Conservation (phyloP, 2,888 invertebrate species). For the Penaeus monodon region DNA sequence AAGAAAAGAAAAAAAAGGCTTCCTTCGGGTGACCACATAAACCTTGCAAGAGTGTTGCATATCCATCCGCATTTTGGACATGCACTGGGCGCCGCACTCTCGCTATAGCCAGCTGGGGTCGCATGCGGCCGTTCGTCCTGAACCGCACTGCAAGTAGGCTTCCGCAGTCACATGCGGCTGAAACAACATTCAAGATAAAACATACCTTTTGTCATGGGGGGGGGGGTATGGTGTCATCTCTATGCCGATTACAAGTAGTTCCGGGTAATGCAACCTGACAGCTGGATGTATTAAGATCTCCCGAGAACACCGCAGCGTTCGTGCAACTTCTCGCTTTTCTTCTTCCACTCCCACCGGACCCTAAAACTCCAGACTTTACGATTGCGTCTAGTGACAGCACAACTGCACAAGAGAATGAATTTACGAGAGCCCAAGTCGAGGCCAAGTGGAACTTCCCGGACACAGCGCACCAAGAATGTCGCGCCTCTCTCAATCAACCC, state of each 20-base stretch:
- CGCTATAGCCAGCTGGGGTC: no score
- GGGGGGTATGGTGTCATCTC: no score
- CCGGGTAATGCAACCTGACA: constrained; percentile 13
- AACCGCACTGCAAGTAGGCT: no score
- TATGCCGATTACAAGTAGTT: not conserved
- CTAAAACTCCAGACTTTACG: constrained; percentile 50
- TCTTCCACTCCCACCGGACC: constrained; percentile 36
- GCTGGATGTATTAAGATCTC: constrained; percentile 1
- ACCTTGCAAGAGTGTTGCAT: no score
- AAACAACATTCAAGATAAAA: no score
- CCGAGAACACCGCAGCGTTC: not conserved
- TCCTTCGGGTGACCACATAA: no score
- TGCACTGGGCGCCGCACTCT: no score
- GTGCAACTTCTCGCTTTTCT: constrained; percentile 26
- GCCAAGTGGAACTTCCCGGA: constrained; percentile 38
- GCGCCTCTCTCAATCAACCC: constrained; percentile 55
- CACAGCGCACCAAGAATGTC: constrained; percentile 48
- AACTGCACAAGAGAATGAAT: constrained; percentile 52
- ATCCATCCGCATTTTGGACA: no score
- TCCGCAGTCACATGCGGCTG: no score
- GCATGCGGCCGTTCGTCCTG: no score
- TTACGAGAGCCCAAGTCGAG: constrained; percentile 54
- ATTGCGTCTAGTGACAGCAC: constrained; percentile 53
- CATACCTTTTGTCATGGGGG: no score
- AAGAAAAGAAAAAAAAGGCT: no score